Evolutionary conservation across 2,113 vertebrate species (phyloP), one percentile per base, ranked within the genome.

Genomic region (Oreocharis arfaki): DNA sequence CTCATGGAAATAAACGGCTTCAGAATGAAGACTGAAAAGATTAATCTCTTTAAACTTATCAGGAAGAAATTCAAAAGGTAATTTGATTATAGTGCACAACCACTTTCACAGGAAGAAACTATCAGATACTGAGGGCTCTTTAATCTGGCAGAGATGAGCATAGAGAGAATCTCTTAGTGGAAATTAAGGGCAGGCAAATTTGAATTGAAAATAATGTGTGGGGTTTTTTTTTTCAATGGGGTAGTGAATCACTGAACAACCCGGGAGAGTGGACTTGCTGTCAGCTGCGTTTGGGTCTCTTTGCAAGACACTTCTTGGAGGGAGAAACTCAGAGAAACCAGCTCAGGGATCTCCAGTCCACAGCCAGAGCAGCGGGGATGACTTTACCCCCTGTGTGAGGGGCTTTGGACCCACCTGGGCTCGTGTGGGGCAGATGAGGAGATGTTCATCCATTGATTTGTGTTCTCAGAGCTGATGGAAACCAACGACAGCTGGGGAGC

Each of bases 21-120:
- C 6, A 0, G 65, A 76, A 59, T 4, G 61, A 70, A 32, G 77
- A 22, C 63, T 27, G 52, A 39, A 47, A 74, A 85, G 61, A 87
- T 96, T 61, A 39, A 94, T 91, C 60, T 79, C 91, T 52, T 64
- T 75, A 87, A 68, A 71, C 23, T 74, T 80, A 83, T 28, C 91
- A 89, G 75, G 84, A 80, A 90, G 89, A 67, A 87, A 93, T 32
- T 85, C 78, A 50, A 61, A 68, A 79, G 67, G 79, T 82, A 91
- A 95, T 85, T 96, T 90, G 84, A 90, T 94, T 83, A 67, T 21
- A 42, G 55, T 28, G 75, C 73, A 87, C 82, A 91, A 93, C 68
- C 63, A 83, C 77, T 89, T 95, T 50, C 84, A 63, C 46, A 87
- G 87, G 94, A 93, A 82, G 91, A 79, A 94, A 73, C 76, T 30